Evolutionary conservation across 2,113 vertebrate species (phyloP), one percentile per base, ranked within the genome.

Genomic region (Saccopteryx bilineata): DNA sequence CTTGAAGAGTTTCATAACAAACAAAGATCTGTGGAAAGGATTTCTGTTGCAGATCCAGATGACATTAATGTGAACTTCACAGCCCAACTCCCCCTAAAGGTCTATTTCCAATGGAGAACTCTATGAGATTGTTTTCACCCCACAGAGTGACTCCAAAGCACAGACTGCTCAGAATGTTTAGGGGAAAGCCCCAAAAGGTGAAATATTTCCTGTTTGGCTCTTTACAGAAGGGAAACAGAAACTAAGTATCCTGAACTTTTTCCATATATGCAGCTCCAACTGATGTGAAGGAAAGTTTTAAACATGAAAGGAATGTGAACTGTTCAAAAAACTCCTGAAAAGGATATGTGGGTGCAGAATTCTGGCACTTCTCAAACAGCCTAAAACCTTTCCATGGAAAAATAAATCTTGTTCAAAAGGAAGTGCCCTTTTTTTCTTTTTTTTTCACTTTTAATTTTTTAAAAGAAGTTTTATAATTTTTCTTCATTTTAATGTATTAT

Each of bases 1-100:
- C 83, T 83, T 79, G 26, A 54, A 76, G 96, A 92, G 56, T 93
- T 95, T 75, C 39, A 69, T 89, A 72, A 61, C 80, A 33, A 66
- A n/a, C 76, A 61, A 21, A 28, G 7, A 82, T 76, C 84, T 82
- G 1, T 71, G 7, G 21, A n/a, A 74, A 72, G 12, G 0, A 4
- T 90, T 50, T 39, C 12, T 81, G 72, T 89, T 71, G 91, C 89
- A 78, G 50, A 75, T 90, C 46, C 56, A 96, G 33, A 28, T 71
- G 66, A 69, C 91, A 93, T 79, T 89, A 92, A 96, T 54, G 23
- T 0, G 10, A 96, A 68, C 11, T 10, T 31, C 95, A 18, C 52
- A n/a, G 15, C 0, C 33, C 15, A 48, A 52, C 7, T 68, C 19
- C 26, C 50, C 68, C 88, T 93, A 39, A 96, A 8, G 1, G 7